Conservation (phyloP, 2,797 vertebrate species). For the Danio kyathit region DNA sequence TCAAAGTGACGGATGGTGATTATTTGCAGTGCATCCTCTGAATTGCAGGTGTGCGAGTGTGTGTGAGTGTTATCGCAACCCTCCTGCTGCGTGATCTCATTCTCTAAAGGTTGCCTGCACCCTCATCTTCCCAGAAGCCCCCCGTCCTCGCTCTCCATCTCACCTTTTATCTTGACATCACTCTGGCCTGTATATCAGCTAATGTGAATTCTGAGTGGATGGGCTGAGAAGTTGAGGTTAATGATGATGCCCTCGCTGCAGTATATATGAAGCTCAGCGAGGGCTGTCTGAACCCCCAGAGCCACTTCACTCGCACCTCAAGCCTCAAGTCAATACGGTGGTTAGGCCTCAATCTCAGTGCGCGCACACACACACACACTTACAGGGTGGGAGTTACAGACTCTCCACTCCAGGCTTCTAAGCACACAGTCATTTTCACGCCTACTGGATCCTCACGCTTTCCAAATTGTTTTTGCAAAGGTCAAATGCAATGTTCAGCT, state of each 20-base stretch:
- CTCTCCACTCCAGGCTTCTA: constrained; percentile 46
- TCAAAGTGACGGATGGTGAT: constrained; percentile 27
- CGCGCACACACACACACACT: background rate
- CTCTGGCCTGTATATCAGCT: constrained; percentile 46
- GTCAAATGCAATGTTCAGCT: constrained; percentile 62
- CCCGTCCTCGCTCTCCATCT: constrained; percentile 9
- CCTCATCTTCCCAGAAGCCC: constrained; percentile 24
- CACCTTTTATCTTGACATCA: constrained; percentile 38
- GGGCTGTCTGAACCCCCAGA: constrained; percentile 36
- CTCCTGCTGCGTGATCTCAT: constrained; percentile 45
- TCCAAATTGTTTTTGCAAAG: constrained; percentile 65
- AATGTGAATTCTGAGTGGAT: constrained; percentile 49
- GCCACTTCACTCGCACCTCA: constrained; percentile 43
- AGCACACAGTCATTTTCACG: constrained; percentile 58
- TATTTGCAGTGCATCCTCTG: constrained; percentile 20
- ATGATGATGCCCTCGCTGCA: constrained; percentile 45
- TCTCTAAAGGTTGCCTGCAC: constrained; percentile 42
- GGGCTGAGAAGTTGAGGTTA: constrained; percentile 49
- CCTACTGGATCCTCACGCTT: constrained; percentile 53
- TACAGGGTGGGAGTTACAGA: constrained; percentile 38
- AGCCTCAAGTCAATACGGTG: constrained; percentile 39
- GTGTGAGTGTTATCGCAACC: background rate
- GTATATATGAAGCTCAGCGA: constrained; percentile 43
- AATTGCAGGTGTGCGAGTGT: background rate
- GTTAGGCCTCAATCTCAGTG: constrained; percentile 24